Percentiles rank a stretch among this genome's conserved stretches.
Conservation (phyloP, 1,140 invertebrate species). For the Aphaenogaster rudis region DNA sequence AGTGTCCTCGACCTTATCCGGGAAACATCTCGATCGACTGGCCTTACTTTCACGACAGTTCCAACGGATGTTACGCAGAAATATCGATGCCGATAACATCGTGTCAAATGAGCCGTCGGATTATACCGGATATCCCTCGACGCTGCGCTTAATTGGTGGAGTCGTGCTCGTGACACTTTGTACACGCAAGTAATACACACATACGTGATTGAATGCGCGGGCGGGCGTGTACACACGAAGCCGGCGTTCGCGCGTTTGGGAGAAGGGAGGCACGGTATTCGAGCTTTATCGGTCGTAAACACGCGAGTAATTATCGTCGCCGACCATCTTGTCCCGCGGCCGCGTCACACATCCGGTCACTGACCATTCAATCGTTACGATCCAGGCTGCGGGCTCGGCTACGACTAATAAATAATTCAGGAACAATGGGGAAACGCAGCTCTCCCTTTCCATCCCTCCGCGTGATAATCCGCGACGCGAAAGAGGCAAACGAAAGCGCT, state of each 20-base stretch:
- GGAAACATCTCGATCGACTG: background rate
- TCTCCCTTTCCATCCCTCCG: background rate
- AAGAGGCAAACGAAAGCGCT: background rate
- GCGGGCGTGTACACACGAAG: slow-evolving; percentile 18
- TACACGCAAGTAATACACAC: slow-evolving; percentile 43
- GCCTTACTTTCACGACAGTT: slow-evolving; percentile 1
- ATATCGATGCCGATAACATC: slow-evolving; percentile 36
- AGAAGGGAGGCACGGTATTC: slow-evolving; percentile 51
- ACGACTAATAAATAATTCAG: slow-evolving; percentile 80
- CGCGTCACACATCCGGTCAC: slow-evolving; percentile 84
- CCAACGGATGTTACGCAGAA: slow-evolving; percentile 9
- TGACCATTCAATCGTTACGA: slow-evolving; percentile 84
- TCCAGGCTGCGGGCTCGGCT: slow-evolving; percentile 62
- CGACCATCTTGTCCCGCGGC: slow-evolving; percentile 77
- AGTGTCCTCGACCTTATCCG: background rate
- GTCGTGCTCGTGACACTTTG: slow-evolving; percentile 68
- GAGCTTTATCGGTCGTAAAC: slow-evolving; percentile 81
- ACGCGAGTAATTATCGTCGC: slow-evolving; percentile 80
- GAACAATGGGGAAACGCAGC: slow-evolving; percentile 62
- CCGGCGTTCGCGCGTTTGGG: slow-evolving; percentile 28
- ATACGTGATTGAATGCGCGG: slow-evolving; percentile 21
- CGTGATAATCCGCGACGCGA: slow-evolving; percentile 29
- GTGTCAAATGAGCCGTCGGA: slow-evolving; percentile 11
- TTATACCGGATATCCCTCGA: slow-evolving; percentile 37
- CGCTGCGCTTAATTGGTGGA: slow-evolving; percentile 40